Evolutionary conservation across 37 sponge, comb jelly and placozoan species (phyloP), one percentile per base, ranked within the genome.

Genomic region (Dysidea cf. avara): DNA sequence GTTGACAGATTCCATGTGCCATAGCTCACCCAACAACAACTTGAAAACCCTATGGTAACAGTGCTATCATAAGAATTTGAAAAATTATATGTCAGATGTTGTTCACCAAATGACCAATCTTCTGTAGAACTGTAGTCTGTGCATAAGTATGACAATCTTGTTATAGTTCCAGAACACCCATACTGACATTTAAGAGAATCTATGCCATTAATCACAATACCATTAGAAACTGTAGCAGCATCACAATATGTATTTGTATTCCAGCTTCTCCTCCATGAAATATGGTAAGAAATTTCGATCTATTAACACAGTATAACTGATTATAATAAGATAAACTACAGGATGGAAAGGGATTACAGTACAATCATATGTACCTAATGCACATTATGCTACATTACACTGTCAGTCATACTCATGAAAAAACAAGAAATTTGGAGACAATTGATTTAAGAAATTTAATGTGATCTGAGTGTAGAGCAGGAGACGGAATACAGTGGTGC

Each of bases 41-140:
- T 40, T 52, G 66, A 14, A 31, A 76, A 64, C 13, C 66, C 56
- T 16, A 78, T 54, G 18, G 61, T 49, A 9, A 72, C 2, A 49
- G 31, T 30, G 52, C 31, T 55, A 32, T 2, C 67, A 66, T n/a
- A n/a, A n/a, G n/a, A n/a, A 5, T 2, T 1, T n/a, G 33, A 14
- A 28, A 76, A 76, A 51, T 48, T 37, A 64, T 54, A 21, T 3
- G 40, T 21, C 38, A 76, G 51, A 0, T 22, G 38, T 24, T 33
- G 14, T 48, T 36, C 64, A 38, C 81, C 81, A 80, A 38, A 61
- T 24, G 81, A 53, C 81, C 81, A 80, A 48, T 80, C 43, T 37
- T 80, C 81, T 53, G 17, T 37, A 24, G 20, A 31, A 62, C 81
- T 80, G 46, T 71, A 80, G 49, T 71, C 72, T 31, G 72, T 80